phyloP scores from a whole-genome alignment of 2,797 vertebrate species.

The Heterohyrax brucei region DNA sequence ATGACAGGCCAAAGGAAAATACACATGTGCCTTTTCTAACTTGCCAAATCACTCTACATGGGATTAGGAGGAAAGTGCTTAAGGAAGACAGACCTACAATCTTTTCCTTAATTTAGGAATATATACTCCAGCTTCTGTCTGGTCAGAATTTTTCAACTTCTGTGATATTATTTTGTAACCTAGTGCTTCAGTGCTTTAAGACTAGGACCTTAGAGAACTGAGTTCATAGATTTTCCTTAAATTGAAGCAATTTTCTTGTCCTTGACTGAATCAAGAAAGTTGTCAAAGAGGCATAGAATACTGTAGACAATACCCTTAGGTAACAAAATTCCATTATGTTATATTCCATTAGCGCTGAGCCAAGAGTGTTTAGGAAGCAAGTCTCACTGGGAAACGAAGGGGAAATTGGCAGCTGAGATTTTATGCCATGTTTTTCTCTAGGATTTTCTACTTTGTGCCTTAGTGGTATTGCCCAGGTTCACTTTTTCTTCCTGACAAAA shows the following conservation, averaged over 20 bases:
- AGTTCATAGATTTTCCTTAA: slow-evolving; percentile 78
- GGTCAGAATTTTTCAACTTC: slow-evolving; percentile 39
- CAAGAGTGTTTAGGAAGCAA: slow-evolving; percentile 50
- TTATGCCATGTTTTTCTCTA: not conserved
- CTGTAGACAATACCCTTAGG: slow-evolving; percentile 65
- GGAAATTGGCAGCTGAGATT: not conserved
- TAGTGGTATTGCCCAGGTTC: slow-evolving; percentile 40
- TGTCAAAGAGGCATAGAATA: slow-evolving; percentile 68
- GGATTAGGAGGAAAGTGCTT: not conserved
- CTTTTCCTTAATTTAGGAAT: slow-evolving; percentile 61
- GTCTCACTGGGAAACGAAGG: slow-evolving; percentile 46
- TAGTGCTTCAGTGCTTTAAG: slow-evolving; percentile 1
- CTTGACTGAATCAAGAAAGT: slow-evolving; percentile 75
- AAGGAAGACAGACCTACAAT: not conserved
- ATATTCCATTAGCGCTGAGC: slow-evolving; percentile 48
- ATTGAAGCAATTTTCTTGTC: slow-evolving; percentile 75
- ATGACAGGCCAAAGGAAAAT: slow-evolving; percentile 22
- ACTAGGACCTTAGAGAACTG: slow-evolving; percentile 57
- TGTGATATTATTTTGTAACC: slow-evolving; percentile 67
- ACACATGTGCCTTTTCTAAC: not conserved
- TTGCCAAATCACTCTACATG: not conserved
- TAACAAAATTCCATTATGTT: slow-evolving; percentile 68
- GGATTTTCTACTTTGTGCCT: not conserved
- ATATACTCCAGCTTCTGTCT: not conserved
- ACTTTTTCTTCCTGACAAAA: slow-evolving; percentile 80